Percentiles rank a stretch among this genome's conserved stretches.
phyloP scores from a whole-genome alignment of 2,113 vertebrate species.

The Probosciger aterrimus region DNA sequence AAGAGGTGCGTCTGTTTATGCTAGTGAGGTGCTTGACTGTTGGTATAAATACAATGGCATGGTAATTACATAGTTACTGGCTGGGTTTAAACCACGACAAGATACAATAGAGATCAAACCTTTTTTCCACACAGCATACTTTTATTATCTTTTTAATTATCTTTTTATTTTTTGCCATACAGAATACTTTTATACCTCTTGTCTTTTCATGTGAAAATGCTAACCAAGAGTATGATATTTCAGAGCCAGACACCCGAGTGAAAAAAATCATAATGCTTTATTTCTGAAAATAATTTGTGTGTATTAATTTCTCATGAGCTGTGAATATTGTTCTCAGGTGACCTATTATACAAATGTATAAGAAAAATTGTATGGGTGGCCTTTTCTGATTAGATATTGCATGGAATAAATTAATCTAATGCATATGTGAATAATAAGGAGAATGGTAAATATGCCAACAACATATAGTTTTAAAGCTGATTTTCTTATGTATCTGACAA shows the following conservation, averaged over 20 bases:
- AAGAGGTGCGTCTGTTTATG: slow-evolving; percentile 47
- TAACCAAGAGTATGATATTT: background rate
- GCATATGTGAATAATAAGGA: background rate
- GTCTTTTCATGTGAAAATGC: background rate
- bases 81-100: background rate
- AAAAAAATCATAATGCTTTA: background rate
- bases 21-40: background rate
- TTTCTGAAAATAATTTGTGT: background rate
- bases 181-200: background rate
- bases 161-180: background rate
- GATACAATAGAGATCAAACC: slow-evolving; percentile 28
- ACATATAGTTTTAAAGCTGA: background rate
- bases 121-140: background rate
- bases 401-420: background rate
- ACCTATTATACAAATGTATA: background rate
- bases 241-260: background rate
- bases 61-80: slow-evolving; percentile 1
- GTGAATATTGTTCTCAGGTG: background rate
- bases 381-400: background rate
- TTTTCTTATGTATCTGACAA: background rate
- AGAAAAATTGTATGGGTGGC: background rate
- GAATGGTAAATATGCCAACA: background rate
- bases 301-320: background rate
- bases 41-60: slow-evolving; percentile 20
- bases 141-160: background rate